phyloP scores from a whole-genome alignment of 2,888 invertebrate genomes.

The Epiperipatus broadwayi region DNA sequence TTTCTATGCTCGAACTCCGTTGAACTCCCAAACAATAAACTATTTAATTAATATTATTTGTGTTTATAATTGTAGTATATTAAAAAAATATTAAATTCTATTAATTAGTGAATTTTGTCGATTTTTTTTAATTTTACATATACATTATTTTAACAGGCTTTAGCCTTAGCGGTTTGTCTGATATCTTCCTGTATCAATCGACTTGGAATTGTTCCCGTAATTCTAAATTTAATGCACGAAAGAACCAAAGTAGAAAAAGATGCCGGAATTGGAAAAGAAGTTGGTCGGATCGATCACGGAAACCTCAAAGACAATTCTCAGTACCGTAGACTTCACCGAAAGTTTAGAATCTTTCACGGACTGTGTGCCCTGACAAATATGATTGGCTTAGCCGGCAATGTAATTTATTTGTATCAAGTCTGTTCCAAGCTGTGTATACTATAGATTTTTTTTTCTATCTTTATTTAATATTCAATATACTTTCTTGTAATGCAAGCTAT shows the following conservation, averaged over 20 bases:
- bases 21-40: no score
- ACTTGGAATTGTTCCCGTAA: no score
- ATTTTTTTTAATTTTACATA: no score
- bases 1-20: no score
- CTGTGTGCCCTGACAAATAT: slow-evolving; percentile 61
- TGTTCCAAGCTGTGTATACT: slow-evolving; percentile 35
- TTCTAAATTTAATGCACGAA: no score
- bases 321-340: slow-evolving; percentile 50
- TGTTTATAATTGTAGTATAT: not conserved
- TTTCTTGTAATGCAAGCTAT: no score
- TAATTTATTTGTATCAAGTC: slow-evolving; percentile 45
- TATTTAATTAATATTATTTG: not conserved
- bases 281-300: slow-evolving; percentile 51
- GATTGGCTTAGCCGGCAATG: slow-evolving; percentile 43
- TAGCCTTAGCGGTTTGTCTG: slow-evolving; percentile 41
- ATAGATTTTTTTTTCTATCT: no score
- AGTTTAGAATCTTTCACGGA: slow-evolving; percentile 56
- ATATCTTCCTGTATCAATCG: no score
- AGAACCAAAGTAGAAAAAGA: slow-evolving; percentile 15
- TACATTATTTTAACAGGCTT: no score
- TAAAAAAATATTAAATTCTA: not conserved
- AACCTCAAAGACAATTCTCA: slow-evolving; percentile 51
- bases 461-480: no score
- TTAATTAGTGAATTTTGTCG: not conserved
- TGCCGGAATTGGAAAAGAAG: slow-evolving; percentile 18